These are phyloP conservation scores for Numida meleagris DNA, from an alignment of 2,113 vertebrate species.

Conservation along the genomic window DNA sequence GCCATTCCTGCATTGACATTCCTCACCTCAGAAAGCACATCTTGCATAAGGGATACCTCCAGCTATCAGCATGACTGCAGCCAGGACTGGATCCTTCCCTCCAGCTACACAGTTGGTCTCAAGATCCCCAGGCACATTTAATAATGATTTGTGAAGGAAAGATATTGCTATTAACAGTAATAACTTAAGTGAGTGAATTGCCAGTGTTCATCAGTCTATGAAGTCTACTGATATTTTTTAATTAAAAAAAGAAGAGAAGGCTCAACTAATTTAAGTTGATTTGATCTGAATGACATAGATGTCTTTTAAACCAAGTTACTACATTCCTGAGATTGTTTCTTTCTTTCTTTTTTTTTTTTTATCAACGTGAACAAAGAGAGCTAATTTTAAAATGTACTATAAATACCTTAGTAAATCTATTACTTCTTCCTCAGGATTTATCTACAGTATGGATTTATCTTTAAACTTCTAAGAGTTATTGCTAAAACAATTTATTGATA, in stretches of 20 bases:
- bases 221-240: constrained; percentile 14
- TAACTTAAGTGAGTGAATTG: constrained; percentile 6
- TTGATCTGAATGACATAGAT: background rate
- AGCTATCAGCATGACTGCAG: rapidly evolving
- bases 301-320: background rate
- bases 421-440: background rate
- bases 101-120: background rate
- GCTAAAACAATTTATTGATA: background rate
- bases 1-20: background rate
- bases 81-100: background rate
- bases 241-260: constrained; percentile 21
- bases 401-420: background rate
- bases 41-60: background rate
- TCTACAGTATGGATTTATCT: background rate
- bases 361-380: background rate
- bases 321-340: background rate
- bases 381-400: background rate
- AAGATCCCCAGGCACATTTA: background rate
- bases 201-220: background rate
- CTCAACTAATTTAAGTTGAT: background rate
- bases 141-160: background rate
- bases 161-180: background rate
- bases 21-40: background rate
- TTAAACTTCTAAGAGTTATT: background rate
- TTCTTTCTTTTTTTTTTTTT: background rate